Base-by-base conservation (phyloP, 2,113 vertebrate genomes). In the Melanostigma gelatinosum region DNA sequence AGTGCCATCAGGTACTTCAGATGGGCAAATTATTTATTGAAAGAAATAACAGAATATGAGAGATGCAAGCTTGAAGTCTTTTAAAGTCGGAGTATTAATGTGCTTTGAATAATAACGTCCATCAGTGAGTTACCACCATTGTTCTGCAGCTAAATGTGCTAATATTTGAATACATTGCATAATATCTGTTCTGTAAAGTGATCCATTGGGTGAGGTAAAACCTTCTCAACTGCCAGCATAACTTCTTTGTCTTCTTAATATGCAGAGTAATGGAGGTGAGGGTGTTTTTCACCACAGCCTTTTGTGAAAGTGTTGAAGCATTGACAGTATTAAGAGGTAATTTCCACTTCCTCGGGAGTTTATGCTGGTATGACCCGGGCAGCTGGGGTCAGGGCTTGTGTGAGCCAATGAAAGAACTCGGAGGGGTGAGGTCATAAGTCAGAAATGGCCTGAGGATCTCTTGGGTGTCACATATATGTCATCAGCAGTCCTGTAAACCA, bases 381-480 rank as follows among this genome's bases (percentile, higher is more conserved):
- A 65, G 60, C 58, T 22, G 70, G 68, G 87, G 85, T 91, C 77
- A 87, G 82, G 80, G 68, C 82, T 74, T 61, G 71, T 71, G 83
- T 76, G 57, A 71, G 83, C 80, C 87, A 89, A 89, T 78, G 82
- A 82, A 85, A 86, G 83, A 84, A 75, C 77, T 79, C 85, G n/a
- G 80, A 79, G 67, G 83, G 52, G 87, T 88, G 86, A 92, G 90
- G 84, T 89, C 87, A 91, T 29, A 60, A 79, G 83, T 91, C 74
- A 82, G 48, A 79, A 85, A 89, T 75, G 58, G 63, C 80, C 42
- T 38, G 52, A 75, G 46, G 61, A 75, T 89, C 90, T 89, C 91
- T 79, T 57, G 87, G 76, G 92, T 88, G 92, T 84, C 81, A 85
- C 79, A 62, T 86, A 89, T 85, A 83, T 93, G 92, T 93, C 91